Conservation (phyloP, 2,888 invertebrate genomes). For the Phania funesta region DNA sequence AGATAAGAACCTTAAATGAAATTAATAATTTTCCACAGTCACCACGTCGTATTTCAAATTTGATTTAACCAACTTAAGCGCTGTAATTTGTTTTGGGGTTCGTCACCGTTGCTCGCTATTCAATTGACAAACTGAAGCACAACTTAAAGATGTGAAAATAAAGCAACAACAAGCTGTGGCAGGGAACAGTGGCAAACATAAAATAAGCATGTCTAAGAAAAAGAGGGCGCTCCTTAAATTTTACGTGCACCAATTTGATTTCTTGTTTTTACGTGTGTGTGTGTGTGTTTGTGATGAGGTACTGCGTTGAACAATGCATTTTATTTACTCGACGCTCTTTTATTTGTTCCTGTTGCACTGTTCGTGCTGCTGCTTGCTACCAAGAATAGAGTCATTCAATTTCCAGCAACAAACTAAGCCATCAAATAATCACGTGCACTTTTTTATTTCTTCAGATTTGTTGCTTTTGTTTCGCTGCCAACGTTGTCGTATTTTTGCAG, state of each 20-base stretch:
- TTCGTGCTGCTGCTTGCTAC: conserved; percentile 32
- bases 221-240: conserved; percentile 61
- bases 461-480: neutral
- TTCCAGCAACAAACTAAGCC: conserved; percentile 16
- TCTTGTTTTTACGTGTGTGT: neutral
- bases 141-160: conserved; percentile 13
- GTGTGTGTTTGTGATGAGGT: neutral
- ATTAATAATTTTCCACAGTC: conserved; percentile 65
- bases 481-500: neutral
- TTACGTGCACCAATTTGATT: conserved; percentile 62
- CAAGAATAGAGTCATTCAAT: conserved; percentile 37
- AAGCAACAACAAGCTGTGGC: neutral
- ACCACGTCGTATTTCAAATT: conserved; percentile 51
- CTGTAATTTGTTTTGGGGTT: conserved; percentile 61
- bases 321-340: conserved; percentile 9
- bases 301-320: conserved; percentile 43
- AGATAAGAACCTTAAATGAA: conserved; percentile 43
- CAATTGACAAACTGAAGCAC: conserved; percentile 47
- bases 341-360: conserved; percentile 8
- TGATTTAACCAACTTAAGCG: conserved; percentile 34
- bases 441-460: conserved; percentile 24
- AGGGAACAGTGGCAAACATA: neutral
- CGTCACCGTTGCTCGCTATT: conserved; percentile 52
- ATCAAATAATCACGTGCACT: conserved; percentile 13
- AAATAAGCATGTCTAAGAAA: conserved; percentile 45